Conservation (phyloP, 2,888 invertebrate genomes). For the Marronus borbonicus region DNA sequence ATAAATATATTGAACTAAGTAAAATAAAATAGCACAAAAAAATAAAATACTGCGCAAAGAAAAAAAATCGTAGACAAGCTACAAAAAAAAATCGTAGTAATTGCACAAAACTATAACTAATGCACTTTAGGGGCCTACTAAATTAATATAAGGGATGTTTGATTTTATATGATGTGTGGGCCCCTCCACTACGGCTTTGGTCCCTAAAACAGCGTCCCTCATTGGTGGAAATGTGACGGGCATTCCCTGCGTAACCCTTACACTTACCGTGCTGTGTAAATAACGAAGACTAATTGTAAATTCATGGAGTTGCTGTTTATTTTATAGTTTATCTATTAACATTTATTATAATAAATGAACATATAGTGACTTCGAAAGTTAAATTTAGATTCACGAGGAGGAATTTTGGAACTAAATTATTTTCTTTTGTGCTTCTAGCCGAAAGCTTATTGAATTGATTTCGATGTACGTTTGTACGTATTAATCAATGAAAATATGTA, state of each 20-base stretch:
- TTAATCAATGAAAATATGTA: too few species aligned
- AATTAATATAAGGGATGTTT: conserved; percentile 63
- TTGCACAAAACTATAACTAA: conserved; percentile 51
- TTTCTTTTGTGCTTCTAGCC: too few species aligned
- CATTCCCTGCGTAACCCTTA: conserved; percentile 26
- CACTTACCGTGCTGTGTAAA: conserved; percentile 26
- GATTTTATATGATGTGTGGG: conserved; percentile 62
- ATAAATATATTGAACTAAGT: background rate
- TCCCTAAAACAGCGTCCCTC: conserved; percentile 31
- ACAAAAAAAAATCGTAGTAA: conserved; percentile 49
- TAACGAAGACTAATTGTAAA: conserved; percentile 34
- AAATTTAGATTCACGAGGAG: too few species aligned
- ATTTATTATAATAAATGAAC: conserved; percentile 2
- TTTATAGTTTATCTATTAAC: conserved; percentile 24
- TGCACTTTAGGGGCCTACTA: conserved; percentile 59
- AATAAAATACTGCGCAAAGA: conserved; percentile 1
- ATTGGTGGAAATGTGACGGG: conserved; percentile 43
- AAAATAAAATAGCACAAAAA: background rate
- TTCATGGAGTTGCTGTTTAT: conserved; percentile 37
- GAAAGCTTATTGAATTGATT: too few species aligned
- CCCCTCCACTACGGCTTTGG: conserved; percentile 60
- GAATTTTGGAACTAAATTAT: too few species aligned
- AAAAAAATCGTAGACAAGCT: conserved; percentile 32
- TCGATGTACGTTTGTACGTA: too few species aligned
- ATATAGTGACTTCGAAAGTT: background rate